Evolutionary conservation across 2,113 vertebrate species (phyloP), one percentile per base, ranked within the genome.

Genomic region (Morone chrysops): DNA sequence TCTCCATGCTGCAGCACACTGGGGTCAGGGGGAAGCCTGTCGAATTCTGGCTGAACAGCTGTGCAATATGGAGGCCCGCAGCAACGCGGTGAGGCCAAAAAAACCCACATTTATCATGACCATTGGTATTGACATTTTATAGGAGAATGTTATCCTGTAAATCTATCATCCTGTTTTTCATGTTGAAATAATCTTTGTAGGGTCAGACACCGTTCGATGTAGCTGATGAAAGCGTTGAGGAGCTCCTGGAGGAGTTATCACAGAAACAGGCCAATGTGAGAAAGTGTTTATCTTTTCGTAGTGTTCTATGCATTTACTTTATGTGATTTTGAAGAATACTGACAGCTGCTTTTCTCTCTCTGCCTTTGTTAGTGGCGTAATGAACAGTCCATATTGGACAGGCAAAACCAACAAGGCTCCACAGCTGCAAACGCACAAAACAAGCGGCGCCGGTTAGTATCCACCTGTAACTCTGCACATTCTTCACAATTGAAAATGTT

Each of bases 1-100:
- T 0, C 96, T 99, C 4, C 98, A 99, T 0, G 98, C 97, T 1
- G 97, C 98, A 0, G 97, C 98, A 0, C 97, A 99, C 87, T 99
- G 98, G 98, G 97, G 97, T 5, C 96, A 98, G 84, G 96, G 96
- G 13, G 97, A 99, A 54, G 97, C 97, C 1, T 99, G 97, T 72
- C 92, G 94, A 81, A 94, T 98, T 85, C 93, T 99, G 83, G 96
- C 97, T 0, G 97, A 99, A 85, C 96, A 97, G 0, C 93, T 98
- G 60, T 99, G 98, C 67, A 95, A 98, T 65, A 99, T 99, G 98
- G 97, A 99, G 83, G 80, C 96, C 82, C 95, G 94, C 86, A 99
- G 97, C 91, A 97, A 97, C 20, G 95, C 96, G 95, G 98, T 99
- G 74, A 97, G 96, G 78, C n/a, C 18, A 14, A 2, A 8, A 6